These are phyloP conservation scores for Mobula birostris DNA, from an alignment of 2,113 vertebrate species.

Conservation along the genomic window DNA sequence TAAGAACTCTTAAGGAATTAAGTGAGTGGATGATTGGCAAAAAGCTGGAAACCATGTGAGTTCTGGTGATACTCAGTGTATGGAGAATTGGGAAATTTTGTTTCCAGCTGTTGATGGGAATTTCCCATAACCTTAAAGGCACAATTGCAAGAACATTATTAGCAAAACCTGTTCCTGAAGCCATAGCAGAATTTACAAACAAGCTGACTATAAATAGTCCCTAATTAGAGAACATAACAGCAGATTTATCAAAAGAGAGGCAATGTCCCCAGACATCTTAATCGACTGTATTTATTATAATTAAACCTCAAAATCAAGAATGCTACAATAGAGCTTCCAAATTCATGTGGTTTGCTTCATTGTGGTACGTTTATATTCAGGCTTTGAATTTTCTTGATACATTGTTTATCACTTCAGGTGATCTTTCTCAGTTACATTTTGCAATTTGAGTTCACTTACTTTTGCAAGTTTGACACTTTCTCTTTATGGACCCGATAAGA, in stretches of 20 bases:
- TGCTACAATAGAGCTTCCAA: background rate
- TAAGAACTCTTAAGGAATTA: background rate
- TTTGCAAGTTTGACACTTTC: background rate
- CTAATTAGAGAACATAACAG: background rate
- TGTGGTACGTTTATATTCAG: background rate
- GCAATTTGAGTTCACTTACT: background rate
- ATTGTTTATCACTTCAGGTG: no score
- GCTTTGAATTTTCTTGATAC: background rate
- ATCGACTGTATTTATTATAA: background rate
- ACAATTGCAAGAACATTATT: background rate
- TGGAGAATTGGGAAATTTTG: background rate
- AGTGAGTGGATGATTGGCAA: background rate
- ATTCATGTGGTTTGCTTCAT: background rate
- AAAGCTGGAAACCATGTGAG: background rate
- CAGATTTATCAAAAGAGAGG: background rate
- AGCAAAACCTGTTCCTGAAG: background rate
- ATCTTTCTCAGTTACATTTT: background rate
- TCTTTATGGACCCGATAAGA: background rate
- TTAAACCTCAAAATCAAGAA: background rate
- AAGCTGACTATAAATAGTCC: background rate
- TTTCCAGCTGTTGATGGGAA: background rate
- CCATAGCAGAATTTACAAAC: background rate
- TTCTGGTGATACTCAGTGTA: background rate
- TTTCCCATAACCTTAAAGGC: background rate
- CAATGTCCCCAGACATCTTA: background rate